Percentiles rank a stretch among this genome's conserved stretches.
These are phyloP conservation scores for Eupeodes luniger DNA, from an alignment of 2,888 invertebrate genomes.

Conservation along the genomic window DNA sequence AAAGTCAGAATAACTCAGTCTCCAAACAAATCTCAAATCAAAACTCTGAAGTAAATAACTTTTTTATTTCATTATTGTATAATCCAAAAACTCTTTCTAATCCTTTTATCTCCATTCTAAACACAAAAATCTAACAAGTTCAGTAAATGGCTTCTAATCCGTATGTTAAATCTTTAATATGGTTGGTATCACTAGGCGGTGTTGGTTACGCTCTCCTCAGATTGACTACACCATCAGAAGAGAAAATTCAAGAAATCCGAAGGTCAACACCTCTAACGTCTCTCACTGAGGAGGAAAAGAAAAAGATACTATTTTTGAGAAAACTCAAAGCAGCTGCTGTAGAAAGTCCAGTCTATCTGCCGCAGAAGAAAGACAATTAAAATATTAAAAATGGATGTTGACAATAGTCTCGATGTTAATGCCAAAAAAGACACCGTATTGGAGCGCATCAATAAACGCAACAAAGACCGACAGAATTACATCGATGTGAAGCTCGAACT, in stretches of 20 bases:
- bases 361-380: constrained; percentile 18
- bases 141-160: constrained; percentile 81
- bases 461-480: constrained; percentile 83
- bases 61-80: constrained; percentile 62
- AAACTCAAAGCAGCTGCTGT: constrained; percentile 79
- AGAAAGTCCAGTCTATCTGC: constrained; percentile 78
- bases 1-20: constrained; percentile 77
- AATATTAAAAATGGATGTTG: constrained; percentile 58
- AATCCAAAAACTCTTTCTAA: constrained; percentile 57
- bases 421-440: constrained; percentile 81
- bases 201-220: constrained; percentile 87
- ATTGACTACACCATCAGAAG: constrained; percentile 85
- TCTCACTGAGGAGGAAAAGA: constrained; percentile 79
- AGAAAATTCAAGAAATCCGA: constrained; percentile 81
- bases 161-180: constrained; percentile 85
- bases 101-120: constrained; percentile 55
- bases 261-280: constrained; percentile 71
- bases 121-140: constrained; percentile 31
- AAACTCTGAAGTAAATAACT: constrained; percentile 55
- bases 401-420: constrained; percentile 62
- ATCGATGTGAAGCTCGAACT: constrained; percentile 82
- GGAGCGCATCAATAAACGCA: constrained; percentile 82
- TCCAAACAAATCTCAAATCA: not conserved
- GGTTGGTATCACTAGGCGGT: constrained; percentile 87
- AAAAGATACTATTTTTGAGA: constrained; percentile 80